Conservation (phyloP, 1,140 invertebrate genomes). For the Helicoverpa armigera region DNA sequence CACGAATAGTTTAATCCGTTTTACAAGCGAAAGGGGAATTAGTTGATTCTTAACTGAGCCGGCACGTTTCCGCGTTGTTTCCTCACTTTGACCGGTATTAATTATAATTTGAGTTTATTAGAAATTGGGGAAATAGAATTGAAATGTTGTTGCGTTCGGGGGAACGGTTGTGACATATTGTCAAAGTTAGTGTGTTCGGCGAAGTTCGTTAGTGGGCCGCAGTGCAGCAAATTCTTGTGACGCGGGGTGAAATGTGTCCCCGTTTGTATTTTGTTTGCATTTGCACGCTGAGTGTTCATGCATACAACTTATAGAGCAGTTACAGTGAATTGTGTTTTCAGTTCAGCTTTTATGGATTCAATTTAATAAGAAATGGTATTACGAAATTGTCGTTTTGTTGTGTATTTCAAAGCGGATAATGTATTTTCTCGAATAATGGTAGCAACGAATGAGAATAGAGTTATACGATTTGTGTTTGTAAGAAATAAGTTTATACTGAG, state of each 20-base stretch:
- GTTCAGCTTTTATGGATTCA: background rate
- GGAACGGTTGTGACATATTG: slow-evolving; percentile 43
- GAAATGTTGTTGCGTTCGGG: slow-evolving; percentile 5
- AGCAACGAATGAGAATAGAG: too few relatives aligned
- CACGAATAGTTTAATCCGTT: slow-evolving; percentile 76
- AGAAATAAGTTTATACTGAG: too few relatives aligned
- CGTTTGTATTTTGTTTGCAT: slow-evolving; percentile 39
- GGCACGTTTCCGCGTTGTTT: slow-evolving; percentile 69
- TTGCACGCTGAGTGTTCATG: background rate
- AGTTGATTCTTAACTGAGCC: slow-evolving; percentile 65
- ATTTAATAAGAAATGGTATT: too few relatives aligned
- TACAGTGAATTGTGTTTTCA: background rate
- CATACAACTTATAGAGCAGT: slow-evolving; percentile 17
- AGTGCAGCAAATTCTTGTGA: slow-evolving; percentile 65
- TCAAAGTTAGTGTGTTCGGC: slow-evolving; percentile 19
- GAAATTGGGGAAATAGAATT: slow-evolving; percentile 17
- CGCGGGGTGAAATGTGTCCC: slow-evolving; percentile 42
- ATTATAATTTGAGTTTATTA: slow-evolving; percentile 45
- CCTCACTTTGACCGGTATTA: background rate
- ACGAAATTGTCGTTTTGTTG: too few relatives aligned
- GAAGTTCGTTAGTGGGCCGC: slow-evolving; percentile 56
- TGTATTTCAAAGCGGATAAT: too few relatives aligned
- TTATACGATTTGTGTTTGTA: too few relatives aligned
- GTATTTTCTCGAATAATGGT: too few relatives aligned
- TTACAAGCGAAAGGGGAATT: slow-evolving; percentile 73